Evolutionary conservation across 2,797 vertebrate genomes (phyloP).

Genomic region (Chaenodraco wilsoni): DNA sequence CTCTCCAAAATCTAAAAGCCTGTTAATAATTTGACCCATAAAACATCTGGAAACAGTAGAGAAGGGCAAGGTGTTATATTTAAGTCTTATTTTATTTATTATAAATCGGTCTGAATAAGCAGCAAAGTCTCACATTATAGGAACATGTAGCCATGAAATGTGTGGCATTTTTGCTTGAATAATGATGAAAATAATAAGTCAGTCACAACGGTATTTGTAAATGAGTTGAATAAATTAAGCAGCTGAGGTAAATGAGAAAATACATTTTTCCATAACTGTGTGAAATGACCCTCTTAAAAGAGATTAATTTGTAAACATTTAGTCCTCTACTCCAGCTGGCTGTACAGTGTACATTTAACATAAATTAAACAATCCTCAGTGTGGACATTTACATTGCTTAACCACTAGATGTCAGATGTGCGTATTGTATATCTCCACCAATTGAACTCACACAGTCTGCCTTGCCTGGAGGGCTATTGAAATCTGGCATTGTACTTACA

Average conservation of each 20-base stretch:
- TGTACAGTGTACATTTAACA: background rate
- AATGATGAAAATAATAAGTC: background rate
- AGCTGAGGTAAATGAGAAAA: background rate
- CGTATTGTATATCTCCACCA: slow-evolving; percentile 33
- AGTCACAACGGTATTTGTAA: background rate
- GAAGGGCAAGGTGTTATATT: background rate
- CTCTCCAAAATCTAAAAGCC: background rate
- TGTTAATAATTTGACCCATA: background rate
- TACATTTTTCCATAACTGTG: background rate
- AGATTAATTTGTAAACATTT: background rate
- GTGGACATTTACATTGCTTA: background rate
- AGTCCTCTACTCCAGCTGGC: background rate
- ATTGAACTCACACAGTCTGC: background rate
- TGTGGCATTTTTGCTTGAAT: background rate
- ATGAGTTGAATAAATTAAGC: background rate
- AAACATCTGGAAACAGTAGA: background rate
- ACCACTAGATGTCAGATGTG: slow-evolving; percentile 77
- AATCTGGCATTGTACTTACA: slow-evolving; percentile 26
- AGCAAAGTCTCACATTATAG: background rate
- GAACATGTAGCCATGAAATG: background rate
- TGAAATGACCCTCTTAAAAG: background rate
- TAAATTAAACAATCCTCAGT: background rate
- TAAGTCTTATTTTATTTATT: background rate
- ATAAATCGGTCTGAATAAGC: background rate
- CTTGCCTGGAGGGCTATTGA: slow-evolving; percentile 16